Percentiles rank a stretch among this genome's conserved stretches.
These are phyloP conservation scores for Agrilus mali DNA, from an alignment of 2,888 invertebrate genomes.

Conservation along the genomic window DNA sequence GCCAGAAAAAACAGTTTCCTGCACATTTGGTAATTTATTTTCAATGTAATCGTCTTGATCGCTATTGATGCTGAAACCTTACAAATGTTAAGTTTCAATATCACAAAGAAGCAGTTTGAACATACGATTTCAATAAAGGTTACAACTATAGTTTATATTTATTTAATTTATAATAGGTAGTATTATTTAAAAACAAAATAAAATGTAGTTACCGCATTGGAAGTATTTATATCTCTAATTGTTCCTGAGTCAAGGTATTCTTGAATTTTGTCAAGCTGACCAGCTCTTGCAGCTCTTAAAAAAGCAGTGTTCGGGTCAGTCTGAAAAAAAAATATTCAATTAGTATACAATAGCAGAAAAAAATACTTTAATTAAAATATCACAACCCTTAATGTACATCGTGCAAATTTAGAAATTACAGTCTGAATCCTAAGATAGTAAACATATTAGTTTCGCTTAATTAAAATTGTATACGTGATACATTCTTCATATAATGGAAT, in stretches of 20 bases:
- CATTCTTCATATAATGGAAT: too few relatives aligned
- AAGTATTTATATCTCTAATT: conserved; percentile 92
- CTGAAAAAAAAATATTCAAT: conserved; percentile 6
- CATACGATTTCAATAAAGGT: conserved; percentile 1
- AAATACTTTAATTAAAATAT: too few relatives aligned
- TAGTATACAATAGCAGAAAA: too few relatives aligned
- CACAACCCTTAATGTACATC: too few relatives aligned
- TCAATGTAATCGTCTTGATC: too few relatives aligned
- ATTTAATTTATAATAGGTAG: not conserved
- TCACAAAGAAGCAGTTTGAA: not conserved
- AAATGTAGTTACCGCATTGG: conserved; percentile 74
- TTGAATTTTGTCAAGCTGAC: conserved; percentile 88
- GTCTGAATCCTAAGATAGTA: too few relatives aligned
- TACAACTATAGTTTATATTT: not conserved
- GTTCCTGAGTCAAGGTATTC: conserved; percentile 80
- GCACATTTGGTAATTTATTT: not conserved
- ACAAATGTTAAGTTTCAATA: too few relatives aligned
- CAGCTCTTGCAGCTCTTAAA: conserved; percentile 91
- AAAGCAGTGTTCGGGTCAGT: conserved; percentile 90
- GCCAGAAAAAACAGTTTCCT: too few relatives aligned
- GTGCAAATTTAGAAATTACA: too few relatives aligned
- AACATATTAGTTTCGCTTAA: too few relatives aligned
- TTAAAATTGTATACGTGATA: too few relatives aligned
- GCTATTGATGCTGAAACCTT: too few relatives aligned
- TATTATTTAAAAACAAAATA: not conserved